Conservation (phyloP, 2,888 invertebrate genomes). For the Myopa testacea region DNA sequence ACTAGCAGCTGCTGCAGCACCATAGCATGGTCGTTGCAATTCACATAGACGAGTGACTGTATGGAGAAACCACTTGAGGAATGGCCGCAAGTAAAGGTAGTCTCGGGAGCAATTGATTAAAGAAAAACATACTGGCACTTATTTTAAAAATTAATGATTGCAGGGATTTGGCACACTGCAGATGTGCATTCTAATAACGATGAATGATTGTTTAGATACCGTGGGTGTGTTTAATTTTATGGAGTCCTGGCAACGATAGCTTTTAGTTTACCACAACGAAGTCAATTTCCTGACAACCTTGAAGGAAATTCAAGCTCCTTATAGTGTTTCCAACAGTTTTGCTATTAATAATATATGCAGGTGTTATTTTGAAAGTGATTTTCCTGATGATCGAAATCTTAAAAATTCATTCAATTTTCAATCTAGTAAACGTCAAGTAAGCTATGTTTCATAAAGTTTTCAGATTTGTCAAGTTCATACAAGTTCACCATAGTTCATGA, state of each 20-base stretch:
- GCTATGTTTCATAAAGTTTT: too few relatives aligned
- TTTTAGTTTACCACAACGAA: not conserved
- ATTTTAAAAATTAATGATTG: constrained; percentile 33
- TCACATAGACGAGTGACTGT: constrained; percentile 91
- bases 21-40: constrained; percentile 92
- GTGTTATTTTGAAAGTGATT: too few relatives aligned
- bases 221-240: constrained; percentile 47
- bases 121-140: constrained; percentile 50
- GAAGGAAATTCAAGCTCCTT: not conserved
- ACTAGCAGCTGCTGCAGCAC: constrained; percentile 63
- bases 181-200: not conserved
- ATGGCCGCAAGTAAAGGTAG: constrained; percentile 81
- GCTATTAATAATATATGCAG: too few relatives aligned
- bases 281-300: not conserved
- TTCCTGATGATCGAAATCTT: too few relatives aligned
- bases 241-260: not conserved
- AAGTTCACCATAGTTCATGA: too few relatives aligned
- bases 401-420: too few relatives aligned
- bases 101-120: constrained; percentile 54
- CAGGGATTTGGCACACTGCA: constrained; percentile 51
- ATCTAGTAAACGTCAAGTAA: too few relatives aligned
- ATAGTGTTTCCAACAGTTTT: too few relatives aligned
- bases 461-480: too few relatives aligned
- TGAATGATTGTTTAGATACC: not conserved
- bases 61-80: constrained; percentile 90